Base-by-base conservation (phyloP, 2,113 vertebrate genomes). In the Noturus placidus region DNA sequence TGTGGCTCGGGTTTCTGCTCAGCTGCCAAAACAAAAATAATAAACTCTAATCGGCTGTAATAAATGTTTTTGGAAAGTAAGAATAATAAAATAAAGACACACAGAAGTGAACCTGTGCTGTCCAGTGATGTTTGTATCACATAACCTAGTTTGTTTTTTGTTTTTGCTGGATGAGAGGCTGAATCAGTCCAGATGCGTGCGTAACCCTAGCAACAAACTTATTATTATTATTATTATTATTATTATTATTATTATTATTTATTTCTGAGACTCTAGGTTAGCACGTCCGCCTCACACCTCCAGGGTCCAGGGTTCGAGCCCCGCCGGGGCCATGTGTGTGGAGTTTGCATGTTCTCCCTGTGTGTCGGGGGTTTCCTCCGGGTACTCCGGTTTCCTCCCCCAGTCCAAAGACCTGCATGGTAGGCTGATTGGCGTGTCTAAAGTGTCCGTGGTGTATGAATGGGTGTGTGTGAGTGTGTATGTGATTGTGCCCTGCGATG, bases 161-260 rank as follows among this genome's bases (percentile, higher is more conserved):
- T 2, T 54, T 79, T 59, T 81, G 20, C 22, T 82, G 38, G 22
- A n/a, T 25, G 6, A 27, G 59, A 46, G 25, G 13, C 35, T 27
- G 50, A 54, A 56, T 19, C 46, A 25, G 50, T 54, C n/a, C 65
- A 70, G 35, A n/a, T 83, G 83, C n/a, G 46, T 78, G 69, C 38
- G 46, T 84, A 46, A 84, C 46, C 63, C 42, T 83, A 50, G 82
- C 82, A 84, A 69, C 82, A 69, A 33, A 63, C 52, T n/a, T 56
- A 25, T 84, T 33, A n/a, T 52, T 42, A 17, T 46, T 83, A 3
- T 20, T 30, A 27, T 50, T 22, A 35, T 33, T 61, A 22, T 22
- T 81, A 54, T 81, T 25, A 56, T 38, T 38, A 25, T 59, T 82
- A 42, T 46, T 56, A 35, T 84, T 54, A 19, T 33, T 46, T 67